Percentiles rank a stretch among this genome's conserved stretches.
phyloP scores from a whole-genome alignment of 1,140 invertebrate genomes.

The Drosophila albomicans region DNA sequence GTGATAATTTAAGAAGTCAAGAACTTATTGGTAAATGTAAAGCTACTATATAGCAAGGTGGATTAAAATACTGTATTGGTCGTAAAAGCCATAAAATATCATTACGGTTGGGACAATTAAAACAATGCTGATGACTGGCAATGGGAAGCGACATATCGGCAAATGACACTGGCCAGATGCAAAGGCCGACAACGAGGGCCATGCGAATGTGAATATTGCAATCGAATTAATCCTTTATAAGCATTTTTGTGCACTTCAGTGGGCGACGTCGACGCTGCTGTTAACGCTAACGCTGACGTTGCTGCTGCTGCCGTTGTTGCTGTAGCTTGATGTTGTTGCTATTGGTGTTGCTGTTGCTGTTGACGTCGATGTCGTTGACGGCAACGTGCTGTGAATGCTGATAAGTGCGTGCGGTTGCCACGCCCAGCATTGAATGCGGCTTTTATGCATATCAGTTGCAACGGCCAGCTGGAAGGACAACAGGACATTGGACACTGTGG shows the following conservation, averaged over 20 bases:
- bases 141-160: slow-evolving; percentile 34
- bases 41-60: slow-evolving; percentile 7
- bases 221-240: slow-evolving; percentile 83
- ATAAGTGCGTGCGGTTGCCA: slow-evolving; percentile 71
- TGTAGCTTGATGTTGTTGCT: slow-evolving; percentile 47
- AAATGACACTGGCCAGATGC: slow-evolving; percentile 13
- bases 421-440: slow-evolving; percentile 34
- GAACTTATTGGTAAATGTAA: not conserved
- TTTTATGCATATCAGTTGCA: slow-evolving; percentile 53
- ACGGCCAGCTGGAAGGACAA: slow-evolving; percentile 14
- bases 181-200: not conserved
- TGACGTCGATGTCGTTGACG: slow-evolving; percentile 2
- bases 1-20: not conserved
- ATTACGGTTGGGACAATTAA: slow-evolving; percentile 45
- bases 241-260: slow-evolving; percentile 78
- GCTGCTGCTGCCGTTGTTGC: not conserved
- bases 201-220: slow-evolving; percentile 63
- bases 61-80: slow-evolving; percentile 43
- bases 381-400: slow-evolving; percentile 72
- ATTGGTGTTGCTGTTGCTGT: slow-evolving; percentile 49
- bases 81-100: slow-evolving; percentile 47
- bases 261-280: slow-evolving; percentile 32
- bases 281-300: slow-evolving; percentile 4
- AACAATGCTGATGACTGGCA: slow-evolving; percentile 57
- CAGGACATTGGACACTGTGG: slow-evolving; percentile 2